Percentiles rank a stretch among this genome's conserved stretches.
These are phyloP conservation scores for Choreutis nemorana DNA, from an alignment of 2,888 invertebrate genomes.

Conservation along the genomic window DNA sequence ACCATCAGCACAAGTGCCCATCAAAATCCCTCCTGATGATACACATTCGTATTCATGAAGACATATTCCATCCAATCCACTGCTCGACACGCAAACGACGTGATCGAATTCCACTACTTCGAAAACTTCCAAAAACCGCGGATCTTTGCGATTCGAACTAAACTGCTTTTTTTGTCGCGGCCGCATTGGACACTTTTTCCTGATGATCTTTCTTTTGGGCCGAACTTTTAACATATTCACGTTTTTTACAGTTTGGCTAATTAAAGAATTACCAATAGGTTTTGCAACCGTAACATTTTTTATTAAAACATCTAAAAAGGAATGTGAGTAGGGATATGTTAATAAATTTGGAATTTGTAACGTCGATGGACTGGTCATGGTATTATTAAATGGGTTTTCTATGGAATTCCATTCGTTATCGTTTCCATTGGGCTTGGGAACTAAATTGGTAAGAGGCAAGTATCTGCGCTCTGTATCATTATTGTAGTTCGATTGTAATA, in stretches of 20 bases:
- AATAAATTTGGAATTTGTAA: no score
- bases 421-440: no score
- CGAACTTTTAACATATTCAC: constrained; percentile 10
- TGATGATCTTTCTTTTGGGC: constrained; percentile 20
- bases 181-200: constrained; percentile 21
- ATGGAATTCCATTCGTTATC: no score
- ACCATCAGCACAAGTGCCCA: constrained; percentile 76
- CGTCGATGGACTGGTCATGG: no score
- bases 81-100: constrained; percentile 62
- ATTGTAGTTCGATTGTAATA: no score
- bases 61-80: constrained; percentile 74
- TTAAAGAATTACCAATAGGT: constrained; percentile 6
- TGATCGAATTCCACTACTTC: constrained; percentile 76
- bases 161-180: constrained; percentile 14
- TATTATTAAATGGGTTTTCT: no score
- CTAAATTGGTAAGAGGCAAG: no score
- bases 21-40: constrained; percentile 65
- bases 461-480: no score
- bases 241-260: constrained; percentile 20
- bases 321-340: no score
- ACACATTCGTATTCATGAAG: constrained; percentile 73
- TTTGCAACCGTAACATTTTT: no score
- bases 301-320: no score
- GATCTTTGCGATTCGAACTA: constrained; percentile 12
- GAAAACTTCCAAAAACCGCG: constrained; percentile 71